Percentiles rank a stretch among this genome's conserved stretches.
These are phyloP conservation scores for Melanchra persicariae DNA, from an alignment of 2,888 invertebrate genomes.

Conservation along the genomic window DNA sequence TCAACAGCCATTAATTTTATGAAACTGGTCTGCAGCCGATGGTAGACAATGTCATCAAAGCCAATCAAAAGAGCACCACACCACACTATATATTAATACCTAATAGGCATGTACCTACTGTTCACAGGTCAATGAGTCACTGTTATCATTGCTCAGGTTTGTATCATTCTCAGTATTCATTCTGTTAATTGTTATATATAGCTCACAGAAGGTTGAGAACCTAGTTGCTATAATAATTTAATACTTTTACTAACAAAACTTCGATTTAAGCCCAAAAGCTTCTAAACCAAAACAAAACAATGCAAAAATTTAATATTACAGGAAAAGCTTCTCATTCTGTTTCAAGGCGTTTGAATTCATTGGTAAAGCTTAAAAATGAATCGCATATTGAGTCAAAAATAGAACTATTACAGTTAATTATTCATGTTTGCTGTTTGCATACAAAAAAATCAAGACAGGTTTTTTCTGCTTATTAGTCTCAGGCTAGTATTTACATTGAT, in stretches of 20 bases:
- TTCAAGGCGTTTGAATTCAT: not conserved
- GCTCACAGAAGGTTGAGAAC: not conserved
- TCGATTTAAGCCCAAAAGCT: not conserved
- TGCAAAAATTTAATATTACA: not conserved
- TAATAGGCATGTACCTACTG: conserved; percentile 8
- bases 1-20: not conserved
- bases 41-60: conserved; percentile 4
- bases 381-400: conserved; percentile 12
- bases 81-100: not conserved
- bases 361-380: not conserved
- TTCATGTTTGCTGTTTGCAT: conserved; percentile 43
- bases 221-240: not conserved
- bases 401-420: conserved; percentile 10
- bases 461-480: not conserved
- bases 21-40: not conserved
- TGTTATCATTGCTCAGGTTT: conserved; percentile 19
- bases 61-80: conserved; percentile 9
- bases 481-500: conserved; percentile 5
- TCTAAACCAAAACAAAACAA: not conserved
- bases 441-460: conserved; percentile 28
- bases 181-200: not conserved
- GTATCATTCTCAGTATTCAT: not conserved
- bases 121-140: conserved; percentile 46
- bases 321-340: conserved; percentile 1
- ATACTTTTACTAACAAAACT: not conserved